Conservation (phyloP, 53 echinoderm and acorn worm genomes). For the Actinopyga echinites region DNA sequence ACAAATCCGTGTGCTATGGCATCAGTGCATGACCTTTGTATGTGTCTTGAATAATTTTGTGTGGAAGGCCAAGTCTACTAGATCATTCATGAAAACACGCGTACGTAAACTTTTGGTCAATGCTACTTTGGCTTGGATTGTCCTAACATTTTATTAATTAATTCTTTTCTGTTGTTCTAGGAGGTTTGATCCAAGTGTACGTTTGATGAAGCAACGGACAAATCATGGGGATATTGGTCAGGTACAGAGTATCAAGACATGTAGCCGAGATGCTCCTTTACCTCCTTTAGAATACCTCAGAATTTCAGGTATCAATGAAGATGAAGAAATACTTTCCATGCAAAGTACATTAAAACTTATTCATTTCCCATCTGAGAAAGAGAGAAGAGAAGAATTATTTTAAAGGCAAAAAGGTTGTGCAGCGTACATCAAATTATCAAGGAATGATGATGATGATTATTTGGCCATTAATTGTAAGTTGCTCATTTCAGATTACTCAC, state of each 20-base stretch:
- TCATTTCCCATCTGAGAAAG: too few species aligned
- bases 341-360: background rate
- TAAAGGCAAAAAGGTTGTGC: too few species aligned
- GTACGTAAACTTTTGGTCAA: background rate
- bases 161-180: conserved; percentile 46
- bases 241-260: conserved; percentile 74
- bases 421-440: too few species aligned
- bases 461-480: too few species aligned
- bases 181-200: conserved; percentile 68
- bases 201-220: conserved; percentile 57
- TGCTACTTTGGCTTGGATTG: too few species aligned
- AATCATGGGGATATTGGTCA: conserved; percentile 72
- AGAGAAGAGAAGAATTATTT: too few species aligned
- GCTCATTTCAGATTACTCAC: too few species aligned
- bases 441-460: too few species aligned
- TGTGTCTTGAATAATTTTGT: too few species aligned
- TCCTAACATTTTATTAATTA: background rate
- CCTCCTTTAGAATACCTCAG: conserved; percentile 73
- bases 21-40: too few species aligned
- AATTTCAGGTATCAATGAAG: conserved; percentile 62
- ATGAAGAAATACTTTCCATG: background rate
- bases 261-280: conserved; percentile 64
- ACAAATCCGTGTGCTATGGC: too few species aligned
- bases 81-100: background rate
- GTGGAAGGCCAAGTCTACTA: too few species aligned